phyloP scores from a whole-genome alignment of 2,113 vertebrate genomes.

The Neogale vison region DNA sequence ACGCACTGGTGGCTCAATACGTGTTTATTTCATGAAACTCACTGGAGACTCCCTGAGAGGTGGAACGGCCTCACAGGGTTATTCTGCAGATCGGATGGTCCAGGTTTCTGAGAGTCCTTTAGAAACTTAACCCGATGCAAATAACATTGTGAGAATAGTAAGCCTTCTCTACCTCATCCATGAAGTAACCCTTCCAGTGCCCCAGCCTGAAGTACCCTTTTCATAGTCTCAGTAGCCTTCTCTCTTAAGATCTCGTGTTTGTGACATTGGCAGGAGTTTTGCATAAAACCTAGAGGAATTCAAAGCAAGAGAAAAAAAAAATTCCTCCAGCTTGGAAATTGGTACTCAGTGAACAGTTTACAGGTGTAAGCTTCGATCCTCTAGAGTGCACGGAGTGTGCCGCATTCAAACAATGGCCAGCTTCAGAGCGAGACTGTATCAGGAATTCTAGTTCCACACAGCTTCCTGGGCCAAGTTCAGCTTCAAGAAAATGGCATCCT shows the following conservation, averaged over 20 bases:
- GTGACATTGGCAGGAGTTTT: not conserved
- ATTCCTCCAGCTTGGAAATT: not conserved
- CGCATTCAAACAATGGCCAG: not conserved
- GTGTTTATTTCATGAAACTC: not conserved
- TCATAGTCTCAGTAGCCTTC: not conserved
- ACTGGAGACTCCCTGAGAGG: not conserved
- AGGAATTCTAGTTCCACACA: not conserved
- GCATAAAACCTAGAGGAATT: not conserved
- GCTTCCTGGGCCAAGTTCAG: not conserved
- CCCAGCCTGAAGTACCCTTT: not conserved
- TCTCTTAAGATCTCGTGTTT: not conserved
- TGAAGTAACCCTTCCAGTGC: not conserved
- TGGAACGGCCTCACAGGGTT: not conserved
- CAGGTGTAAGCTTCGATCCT: not conserved
- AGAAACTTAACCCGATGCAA: not conserved
- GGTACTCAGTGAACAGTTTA: not conserved
- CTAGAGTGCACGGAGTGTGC: not conserved
- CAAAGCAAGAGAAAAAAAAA: not conserved
- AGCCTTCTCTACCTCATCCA: not conserved
- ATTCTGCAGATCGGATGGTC: not conserved
- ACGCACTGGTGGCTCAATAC: not conserved
- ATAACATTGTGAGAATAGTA: not conserved
- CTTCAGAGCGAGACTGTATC: not conserved
- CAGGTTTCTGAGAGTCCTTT: not conserved
- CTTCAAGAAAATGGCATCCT: not conserved